Evolutionary conservation across 2,113 vertebrate genomes (phyloP).

Genomic region (Donacobius atricapilla): DNA sequence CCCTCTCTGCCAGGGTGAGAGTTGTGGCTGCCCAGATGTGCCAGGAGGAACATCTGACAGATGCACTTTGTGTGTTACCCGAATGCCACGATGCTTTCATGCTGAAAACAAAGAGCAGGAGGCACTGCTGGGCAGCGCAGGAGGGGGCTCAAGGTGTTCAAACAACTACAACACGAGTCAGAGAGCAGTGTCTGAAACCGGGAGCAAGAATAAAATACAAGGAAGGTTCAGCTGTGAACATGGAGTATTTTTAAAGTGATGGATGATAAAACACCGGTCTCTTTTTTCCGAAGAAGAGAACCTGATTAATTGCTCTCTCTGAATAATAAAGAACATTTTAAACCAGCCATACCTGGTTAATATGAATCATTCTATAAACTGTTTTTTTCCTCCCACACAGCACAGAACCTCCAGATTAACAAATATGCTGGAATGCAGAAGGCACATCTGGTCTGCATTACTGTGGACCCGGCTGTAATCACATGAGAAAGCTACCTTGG

Average conservation of each 20-base stretch:
- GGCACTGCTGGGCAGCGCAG: background rate
- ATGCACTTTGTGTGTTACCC: background rate
- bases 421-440: slow-evolving; percentile 67
- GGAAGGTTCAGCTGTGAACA: background rate
- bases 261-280: background rate
- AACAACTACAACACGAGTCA: background rate
- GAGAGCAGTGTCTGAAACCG: background rate
- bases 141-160: background rate
- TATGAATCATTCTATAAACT: background rate
- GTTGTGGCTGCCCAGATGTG: background rate
- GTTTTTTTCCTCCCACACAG: background rate
- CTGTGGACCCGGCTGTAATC: slow-evolving; percentile 41
- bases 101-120: background rate
- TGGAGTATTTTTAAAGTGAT: background rate
- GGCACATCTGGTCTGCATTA: slow-evolving; percentile 74
- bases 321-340: background rate
- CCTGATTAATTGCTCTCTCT: background rate
- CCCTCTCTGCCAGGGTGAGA: background rate
- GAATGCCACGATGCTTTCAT: background rate
- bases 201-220: background rate
- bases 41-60: background rate
- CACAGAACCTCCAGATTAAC: slow-evolving; percentile 44
- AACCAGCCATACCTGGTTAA: slow-evolving; percentile 4
- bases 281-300: background rate
- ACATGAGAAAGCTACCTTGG: slow-evolving; percentile 66